A percentile compares a stretch with the other conserved stretches of the same genome.
phyloP scores from a whole-genome alignment of 2,113 vertebrate genomes.

The Amphilophus citrinellus region DNA sequence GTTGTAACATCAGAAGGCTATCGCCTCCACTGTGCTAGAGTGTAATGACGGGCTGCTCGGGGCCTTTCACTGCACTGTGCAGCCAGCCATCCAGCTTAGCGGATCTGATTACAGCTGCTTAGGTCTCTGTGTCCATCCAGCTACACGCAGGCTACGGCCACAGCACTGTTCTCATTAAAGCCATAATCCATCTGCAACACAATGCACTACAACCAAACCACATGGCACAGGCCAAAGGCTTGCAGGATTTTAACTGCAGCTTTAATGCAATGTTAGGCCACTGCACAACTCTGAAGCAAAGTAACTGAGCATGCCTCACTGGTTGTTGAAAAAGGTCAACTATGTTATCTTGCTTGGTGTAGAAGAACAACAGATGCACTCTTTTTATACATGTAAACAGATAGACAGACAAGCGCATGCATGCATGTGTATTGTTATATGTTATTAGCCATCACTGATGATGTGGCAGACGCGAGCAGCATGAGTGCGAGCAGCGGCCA shows the following conservation, averaged over 20 bases:
- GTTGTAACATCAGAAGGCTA: not conserved
- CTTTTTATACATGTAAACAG: not conserved
- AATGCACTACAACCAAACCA: conserved; percentile 31
- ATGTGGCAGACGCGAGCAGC: not conserved
- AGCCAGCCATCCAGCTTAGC: conserved; percentile 60
- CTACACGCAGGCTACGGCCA: conserved; percentile 33
- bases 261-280: conserved; percentile 30
- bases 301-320: not conserved
- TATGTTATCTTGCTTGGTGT: not conserved
- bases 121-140: conserved; percentile 51
- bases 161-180: conserved; percentile 56
- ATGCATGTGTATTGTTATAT: not conserved
- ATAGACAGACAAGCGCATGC: not conserved
- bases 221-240: conserved; percentile 11
- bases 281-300: not conserved
- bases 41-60: conserved; percentile 16
- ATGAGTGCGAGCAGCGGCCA: not conserved
- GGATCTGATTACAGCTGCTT: conserved; percentile 75
- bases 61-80: conserved; percentile 38
- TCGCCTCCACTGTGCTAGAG: conserved; percentile 12
- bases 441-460: not conserved
- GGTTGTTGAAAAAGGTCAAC: not conserved
- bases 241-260: conserved; percentile 28
- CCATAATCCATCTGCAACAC: conserved; percentile 67
- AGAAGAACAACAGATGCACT: not conserved